Evolutionary conservation across 1,140 invertebrate genomes (phyloP).

Genomic region (Bombus pyrosoma): DNA sequence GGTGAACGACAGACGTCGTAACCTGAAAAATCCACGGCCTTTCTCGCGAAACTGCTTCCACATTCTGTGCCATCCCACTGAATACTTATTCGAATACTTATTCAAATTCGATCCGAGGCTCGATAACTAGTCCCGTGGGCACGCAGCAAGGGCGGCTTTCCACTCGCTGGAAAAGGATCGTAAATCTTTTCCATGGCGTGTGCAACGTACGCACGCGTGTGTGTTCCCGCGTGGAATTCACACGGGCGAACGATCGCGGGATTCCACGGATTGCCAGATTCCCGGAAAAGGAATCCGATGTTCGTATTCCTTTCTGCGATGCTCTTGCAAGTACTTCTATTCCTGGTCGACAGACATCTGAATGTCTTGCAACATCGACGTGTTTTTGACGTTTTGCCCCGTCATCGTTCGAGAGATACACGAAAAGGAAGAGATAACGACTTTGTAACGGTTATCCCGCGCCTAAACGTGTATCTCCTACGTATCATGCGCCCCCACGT

Average conservation of each 20-base stretch:
- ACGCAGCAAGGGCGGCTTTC: not conserved
- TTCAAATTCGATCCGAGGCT: slow-evolving; percentile 53
- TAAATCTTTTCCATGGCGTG: slow-evolving; percentile 20
- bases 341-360: not conserved
- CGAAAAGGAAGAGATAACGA: not conserved
- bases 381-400: not conserved
- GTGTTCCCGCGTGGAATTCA: slow-evolving; percentile 21
- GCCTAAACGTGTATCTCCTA: not conserved
- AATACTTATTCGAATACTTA: slow-evolving; percentile 52
- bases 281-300: slow-evolving; percentile 18
- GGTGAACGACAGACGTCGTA: slow-evolving; percentile 3
- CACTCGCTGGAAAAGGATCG: not conserved
- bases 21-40: slow-evolving; percentile 19
- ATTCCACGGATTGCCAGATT: slow-evolving; percentile 44
- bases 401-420: too few species aligned
- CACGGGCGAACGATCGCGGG: slow-evolving; percentile 22
- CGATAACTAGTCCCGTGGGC: slow-evolving; percentile 27
- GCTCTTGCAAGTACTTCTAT: slow-evolving; percentile 20
- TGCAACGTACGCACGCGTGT: not conserved
- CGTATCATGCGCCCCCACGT: not conserved
- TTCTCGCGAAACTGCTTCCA: slow-evolving; percentile 25
- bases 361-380: not conserved
- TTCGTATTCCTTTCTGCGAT: slow-evolving; percentile 18
- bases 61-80: not conserved
- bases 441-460: not conserved